phyloP scores from a whole-genome alignment of 2,113 vertebrate species.

The Proteles cristata region DNA sequence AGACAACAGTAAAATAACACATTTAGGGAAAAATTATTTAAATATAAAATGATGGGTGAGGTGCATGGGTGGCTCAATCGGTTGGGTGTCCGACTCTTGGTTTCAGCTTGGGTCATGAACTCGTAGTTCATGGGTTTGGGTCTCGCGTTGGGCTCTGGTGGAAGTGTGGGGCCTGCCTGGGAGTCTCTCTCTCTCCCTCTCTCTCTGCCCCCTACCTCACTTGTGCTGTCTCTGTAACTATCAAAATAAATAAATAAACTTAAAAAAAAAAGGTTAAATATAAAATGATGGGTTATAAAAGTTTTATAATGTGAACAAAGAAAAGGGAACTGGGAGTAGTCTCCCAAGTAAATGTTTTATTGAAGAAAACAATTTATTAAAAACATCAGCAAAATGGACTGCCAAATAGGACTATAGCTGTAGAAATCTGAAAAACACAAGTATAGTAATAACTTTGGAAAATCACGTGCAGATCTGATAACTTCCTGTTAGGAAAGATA shows the following conservation, averaged over 20 bases:
- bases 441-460: not conserved
- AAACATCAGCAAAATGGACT: conserved; percentile 20
- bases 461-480: conserved; percentile 15
- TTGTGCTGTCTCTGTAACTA: no score
- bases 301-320: conserved; percentile 15
- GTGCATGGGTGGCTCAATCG: no score
- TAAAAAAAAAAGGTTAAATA: not conserved
- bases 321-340: not conserved
- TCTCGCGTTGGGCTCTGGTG: no score
- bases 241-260: no score
- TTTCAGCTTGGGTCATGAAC: no score
- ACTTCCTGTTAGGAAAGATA: conserved; percentile 29
- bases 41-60: not conserved
- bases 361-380: conserved; percentile 40
- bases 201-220: no score
- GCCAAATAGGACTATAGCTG: not conserved
- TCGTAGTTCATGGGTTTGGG: no score
- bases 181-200: no score
- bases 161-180: no score
- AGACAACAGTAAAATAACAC: not conserved
- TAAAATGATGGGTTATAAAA: conserved; percentile 11
- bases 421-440: not conserved
- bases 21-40: conserved; percentile 22
- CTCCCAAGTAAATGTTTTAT: conserved; percentile 15
- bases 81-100: no score